These are phyloP conservation scores for Natrix natrix DNA, from an alignment of 2,797 vertebrate species.

Conservation along the genomic window DNA sequence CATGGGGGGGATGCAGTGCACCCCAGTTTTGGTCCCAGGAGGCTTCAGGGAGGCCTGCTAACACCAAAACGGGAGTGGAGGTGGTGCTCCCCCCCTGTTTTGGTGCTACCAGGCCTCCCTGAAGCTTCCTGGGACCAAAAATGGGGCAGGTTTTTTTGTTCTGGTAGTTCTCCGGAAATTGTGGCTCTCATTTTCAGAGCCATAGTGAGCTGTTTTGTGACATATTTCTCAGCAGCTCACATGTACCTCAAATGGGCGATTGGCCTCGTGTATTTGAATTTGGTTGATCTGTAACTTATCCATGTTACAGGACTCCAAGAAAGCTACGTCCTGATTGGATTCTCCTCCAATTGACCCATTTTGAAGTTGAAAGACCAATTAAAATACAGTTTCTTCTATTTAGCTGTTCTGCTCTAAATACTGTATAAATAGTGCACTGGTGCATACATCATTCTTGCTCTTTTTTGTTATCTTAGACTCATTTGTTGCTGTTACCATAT, in stretches of 20 bases:
- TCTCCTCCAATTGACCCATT: neutral
- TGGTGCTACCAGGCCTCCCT: no score
- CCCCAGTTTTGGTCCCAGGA: no score
- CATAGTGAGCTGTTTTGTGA: neutral
- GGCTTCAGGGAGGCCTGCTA: no score
- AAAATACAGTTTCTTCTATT: neutral
- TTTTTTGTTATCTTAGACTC: neutral
- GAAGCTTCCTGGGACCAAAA: no score
- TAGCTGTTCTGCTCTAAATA: neutral
- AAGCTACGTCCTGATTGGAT: neutral
- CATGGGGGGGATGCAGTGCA: no score
- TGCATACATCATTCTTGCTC: neutral
- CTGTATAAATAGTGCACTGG: neutral
- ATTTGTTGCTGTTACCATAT: neutral
- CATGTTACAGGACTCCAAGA: neutral
- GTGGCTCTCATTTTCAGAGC: neutral
- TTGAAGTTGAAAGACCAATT: neutral
- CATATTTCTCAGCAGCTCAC: neutral
- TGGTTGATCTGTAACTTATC: neutral
- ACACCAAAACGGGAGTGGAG: no score
- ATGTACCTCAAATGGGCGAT: neutral
- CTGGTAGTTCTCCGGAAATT: neutral
- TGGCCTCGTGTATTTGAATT: neutral
- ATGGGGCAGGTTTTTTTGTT: neutral
- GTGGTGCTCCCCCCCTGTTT: no score